Base-by-base conservation (phyloP, 2,888 invertebrate genomes). In the Morpho deidamia region DNA sequence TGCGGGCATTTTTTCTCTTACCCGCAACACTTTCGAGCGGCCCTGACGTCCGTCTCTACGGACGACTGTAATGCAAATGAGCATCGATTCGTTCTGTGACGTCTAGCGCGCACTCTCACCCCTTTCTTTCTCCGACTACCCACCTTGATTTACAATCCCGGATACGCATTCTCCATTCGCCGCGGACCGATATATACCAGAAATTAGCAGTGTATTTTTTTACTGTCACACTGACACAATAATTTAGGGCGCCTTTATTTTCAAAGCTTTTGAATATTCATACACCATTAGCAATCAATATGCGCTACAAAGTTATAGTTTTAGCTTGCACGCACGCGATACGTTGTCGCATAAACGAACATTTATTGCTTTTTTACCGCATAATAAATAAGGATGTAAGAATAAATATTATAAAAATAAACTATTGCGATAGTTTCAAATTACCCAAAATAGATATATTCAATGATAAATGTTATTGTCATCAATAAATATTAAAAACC, bases 251-350 rank as follows among this genome's bases (percentile, higher is more conserved):
- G 80, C 83, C 79, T 81, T 74, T 79, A 81, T 82, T 83, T 86
- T 82, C 81, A 76, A 85, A 87, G 78, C 70, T 71, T 80, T 75
- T 89, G 89, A 89, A 89, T 88, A 89, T 89, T 89, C 87, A 89
- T 89, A 87, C 78, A 80, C 77, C 80, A 82, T 81, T 82, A 81
- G 85, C 83, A 87, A 88, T 89, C 88, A 87, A 89, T 89, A 89
- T 83, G 79, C 74, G 75, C 76, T 74, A 83, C 83, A 83, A 81
- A 83, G 83, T 83, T 83, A 83, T 86, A 83, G 83, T 84, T 87
- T 88, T 87, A 81, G 86, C 88, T 87, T 88, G 88, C 80, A 76
- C 78, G 82, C 88, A 88, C 88, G 88, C 88, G 79, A 89, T 83
- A 78, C 73, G 72, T 74, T 85, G 84, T 84, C 87, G 85, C 83